A percentile compares a stretch with the other conserved stretches of the same genome.
phyloP scores from a whole-genome alignment of 2,888 invertebrate genomes.

The Drosophila lacicola region DNA sequence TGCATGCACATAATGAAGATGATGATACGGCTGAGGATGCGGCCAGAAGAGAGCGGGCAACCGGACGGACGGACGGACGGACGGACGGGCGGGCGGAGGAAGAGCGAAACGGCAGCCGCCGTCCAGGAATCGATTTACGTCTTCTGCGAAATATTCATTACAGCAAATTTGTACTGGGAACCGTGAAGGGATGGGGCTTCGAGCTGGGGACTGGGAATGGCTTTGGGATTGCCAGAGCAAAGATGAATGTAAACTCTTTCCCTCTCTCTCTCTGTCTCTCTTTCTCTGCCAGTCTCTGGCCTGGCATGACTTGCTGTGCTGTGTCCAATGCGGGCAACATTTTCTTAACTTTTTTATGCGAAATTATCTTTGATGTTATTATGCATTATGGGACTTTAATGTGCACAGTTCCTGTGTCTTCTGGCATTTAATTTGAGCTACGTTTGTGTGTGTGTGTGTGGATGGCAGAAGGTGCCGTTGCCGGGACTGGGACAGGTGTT shows the following conservation, averaged over 20 bases:
- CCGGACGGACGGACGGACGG: neutral
- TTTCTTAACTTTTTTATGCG: conserved; percentile 53
- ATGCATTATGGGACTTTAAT: conserved; percentile 74
- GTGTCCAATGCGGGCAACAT: conserved; percentile 60
- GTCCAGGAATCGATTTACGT: conserved; percentile 70
- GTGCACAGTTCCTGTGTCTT: conserved; percentile 70
- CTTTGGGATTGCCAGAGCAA: conserved; percentile 5
- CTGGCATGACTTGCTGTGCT: conserved; percentile 50
- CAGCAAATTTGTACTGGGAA: conserved; percentile 64
- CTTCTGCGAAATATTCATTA: conserved; percentile 77
- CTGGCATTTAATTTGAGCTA: conserved; percentile 51
- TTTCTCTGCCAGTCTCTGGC: neutral
- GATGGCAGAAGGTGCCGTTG: too few relatives aligned
- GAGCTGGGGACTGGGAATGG: conserved; percentile 21
- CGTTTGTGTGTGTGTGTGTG: neutral
- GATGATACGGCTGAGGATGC: conserved; percentile 39
- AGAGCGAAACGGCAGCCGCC: conserved; percentile 37
- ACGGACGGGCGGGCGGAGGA: neutral
- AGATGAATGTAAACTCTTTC: conserved; percentile 13
- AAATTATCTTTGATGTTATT: conserved; percentile 73
- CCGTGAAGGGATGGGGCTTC: conserved; percentile 29
- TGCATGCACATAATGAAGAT: conserved; percentile 61
- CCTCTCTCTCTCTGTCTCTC: conserved; percentile 2
- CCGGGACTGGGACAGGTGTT: conserved; percentile 3
- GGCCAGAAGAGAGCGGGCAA: conserved; percentile 2